Conservation (phyloP, 2,113 vertebrate species). For the Telmatochromis sp. region DNA sequence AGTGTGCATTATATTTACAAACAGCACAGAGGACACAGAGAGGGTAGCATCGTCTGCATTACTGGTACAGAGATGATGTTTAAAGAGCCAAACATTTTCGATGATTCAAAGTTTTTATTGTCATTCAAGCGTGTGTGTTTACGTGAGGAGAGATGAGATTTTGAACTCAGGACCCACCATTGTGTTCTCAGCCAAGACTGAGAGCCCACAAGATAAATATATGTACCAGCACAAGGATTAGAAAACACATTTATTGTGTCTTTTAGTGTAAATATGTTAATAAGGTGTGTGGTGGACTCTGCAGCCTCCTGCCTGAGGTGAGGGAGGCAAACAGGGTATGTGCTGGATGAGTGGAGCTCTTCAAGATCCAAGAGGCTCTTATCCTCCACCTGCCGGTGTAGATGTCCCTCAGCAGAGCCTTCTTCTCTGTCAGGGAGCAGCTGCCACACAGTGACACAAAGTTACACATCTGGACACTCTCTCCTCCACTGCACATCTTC, state of each 20-base stretch:
- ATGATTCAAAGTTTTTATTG: neutral
- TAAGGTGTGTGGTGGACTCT: neutral
- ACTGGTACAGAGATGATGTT: neutral
- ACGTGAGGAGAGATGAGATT: neutral
- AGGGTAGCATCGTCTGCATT: neutral
- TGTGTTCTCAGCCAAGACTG: neutral
- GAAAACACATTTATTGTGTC: neutral
- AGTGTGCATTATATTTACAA: neutral
- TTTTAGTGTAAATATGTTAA: neutral
- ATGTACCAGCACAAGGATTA: neutral
- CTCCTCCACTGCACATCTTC: neutral
- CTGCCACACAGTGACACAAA: neutral
- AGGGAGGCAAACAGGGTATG: neutral
- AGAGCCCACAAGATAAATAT: fast-evolving
- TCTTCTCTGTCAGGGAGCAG: neutral
- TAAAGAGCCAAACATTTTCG: neutral
- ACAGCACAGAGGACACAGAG: neutral
- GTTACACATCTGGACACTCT: neutral
- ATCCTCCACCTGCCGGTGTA: neutral
- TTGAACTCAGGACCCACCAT: neutral
- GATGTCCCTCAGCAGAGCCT: neutral
- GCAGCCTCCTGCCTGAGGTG: neutral
- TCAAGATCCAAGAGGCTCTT: neutral
- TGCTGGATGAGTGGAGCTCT: neutral
- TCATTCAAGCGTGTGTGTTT: neutral